phyloP scores from a whole-genome alignment of 2,113 vertebrate genomes.

The Coregonus clupeaformis region DNA sequence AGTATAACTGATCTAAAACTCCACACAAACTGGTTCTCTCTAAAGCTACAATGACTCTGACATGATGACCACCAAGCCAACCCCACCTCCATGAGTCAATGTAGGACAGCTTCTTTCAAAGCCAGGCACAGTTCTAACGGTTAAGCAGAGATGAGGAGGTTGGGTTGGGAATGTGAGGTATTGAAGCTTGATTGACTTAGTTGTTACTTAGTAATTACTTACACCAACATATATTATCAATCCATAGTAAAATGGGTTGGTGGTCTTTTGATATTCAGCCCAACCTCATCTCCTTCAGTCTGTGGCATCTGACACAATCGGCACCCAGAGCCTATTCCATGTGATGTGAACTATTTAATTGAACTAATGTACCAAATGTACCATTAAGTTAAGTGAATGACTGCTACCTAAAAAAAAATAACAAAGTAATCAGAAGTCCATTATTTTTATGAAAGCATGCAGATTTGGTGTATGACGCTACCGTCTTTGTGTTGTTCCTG shows the following conservation, averaged over 20 bases:
- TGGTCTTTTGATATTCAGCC: conserved; percentile 16
- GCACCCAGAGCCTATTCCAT: not conserved
- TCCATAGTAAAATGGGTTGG: conserved; percentile 32
- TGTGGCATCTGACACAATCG: not conserved
- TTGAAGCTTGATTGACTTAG: conserved; percentile 8
- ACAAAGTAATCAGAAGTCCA: conserved; percentile 59
- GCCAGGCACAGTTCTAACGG: not conserved
- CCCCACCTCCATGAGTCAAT: not conserved
- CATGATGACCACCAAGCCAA: not conserved
- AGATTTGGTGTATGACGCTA: conserved; percentile 74
- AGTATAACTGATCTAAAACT: too few species aligned
- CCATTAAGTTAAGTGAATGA: conserved; percentile 38
- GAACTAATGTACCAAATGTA: conserved; percentile 43
- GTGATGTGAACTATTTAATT: conserved; percentile 19
- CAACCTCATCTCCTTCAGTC: not conserved
- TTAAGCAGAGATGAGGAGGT: conserved; percentile 23
- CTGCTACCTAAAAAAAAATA: conserved; percentile 52
- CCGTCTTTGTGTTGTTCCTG: conserved; percentile 76
- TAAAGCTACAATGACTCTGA: not conserved
- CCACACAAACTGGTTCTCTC: too few species aligned
- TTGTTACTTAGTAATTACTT: not conserved
- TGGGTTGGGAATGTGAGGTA: conserved; percentile 41
- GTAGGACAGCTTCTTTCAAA: not conserved
- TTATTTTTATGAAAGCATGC: conserved; percentile 76
- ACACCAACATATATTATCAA: not conserved